These are phyloP conservation scores for Caiman crocodilus DNA, from an alignment of 2,797 vertebrate genomes.

Conservation along the genomic window DNA sequence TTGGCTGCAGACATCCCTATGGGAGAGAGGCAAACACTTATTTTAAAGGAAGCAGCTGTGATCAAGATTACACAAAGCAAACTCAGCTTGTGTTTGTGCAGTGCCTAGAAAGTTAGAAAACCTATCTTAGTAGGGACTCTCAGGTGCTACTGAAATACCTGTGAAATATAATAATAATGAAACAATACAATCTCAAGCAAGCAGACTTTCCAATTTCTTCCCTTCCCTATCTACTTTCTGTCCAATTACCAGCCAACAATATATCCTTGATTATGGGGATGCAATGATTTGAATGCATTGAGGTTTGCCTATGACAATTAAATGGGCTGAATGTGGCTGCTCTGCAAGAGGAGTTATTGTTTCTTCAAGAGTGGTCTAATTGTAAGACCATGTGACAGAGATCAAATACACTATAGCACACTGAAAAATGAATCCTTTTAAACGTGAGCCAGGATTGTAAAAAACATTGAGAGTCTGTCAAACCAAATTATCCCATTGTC, in stretches of 20 bases:
- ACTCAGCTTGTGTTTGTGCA: not conserved
- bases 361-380: conserved; percentile 63
- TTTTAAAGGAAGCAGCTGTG: conserved; percentile 1
- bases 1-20: conserved; percentile 86
- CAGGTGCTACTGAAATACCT: not conserved
- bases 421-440: conserved; percentile 57
- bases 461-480: conserved; percentile 59
- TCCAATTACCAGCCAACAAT: not conserved
- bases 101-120: not conserved
- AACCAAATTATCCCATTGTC: conserved; percentile 62
- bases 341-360: conserved; percentile 36
- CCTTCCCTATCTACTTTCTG: not conserved
- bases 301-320: conserved; percentile 36
- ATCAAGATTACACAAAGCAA: not conserved
- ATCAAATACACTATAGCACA: conserved; percentile 4
- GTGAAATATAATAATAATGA: too few species aligned
- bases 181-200: not conserved
- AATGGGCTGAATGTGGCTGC: not conserved
- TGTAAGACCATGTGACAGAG: conserved; percentile 28
- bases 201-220: not conserved
- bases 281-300: conserved; percentile 33
- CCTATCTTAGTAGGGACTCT: not conserved
- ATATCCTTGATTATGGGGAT: conserved; percentile 17
- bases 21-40: conserved; percentile 1
- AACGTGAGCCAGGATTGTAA: conserved; percentile 50